A percentile compares a stretch with the other conserved stretches of the same genome.
Conservation (phyloP, 1,140 invertebrate genomes). For the Aradophagus sp. region DNA sequence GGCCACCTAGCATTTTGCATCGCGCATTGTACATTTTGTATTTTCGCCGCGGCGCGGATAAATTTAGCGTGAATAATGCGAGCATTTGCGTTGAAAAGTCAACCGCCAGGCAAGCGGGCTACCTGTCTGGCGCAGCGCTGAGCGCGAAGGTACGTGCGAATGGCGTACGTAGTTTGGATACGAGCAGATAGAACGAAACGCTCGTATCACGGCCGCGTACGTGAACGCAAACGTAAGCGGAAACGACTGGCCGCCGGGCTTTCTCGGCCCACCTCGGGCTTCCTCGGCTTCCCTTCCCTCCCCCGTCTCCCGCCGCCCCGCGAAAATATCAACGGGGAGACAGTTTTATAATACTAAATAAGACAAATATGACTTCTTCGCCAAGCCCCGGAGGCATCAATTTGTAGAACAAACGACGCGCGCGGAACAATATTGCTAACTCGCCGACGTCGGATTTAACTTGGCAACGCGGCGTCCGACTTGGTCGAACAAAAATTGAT, state of each 20-base stretch:
- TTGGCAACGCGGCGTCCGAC: too few species aligned
- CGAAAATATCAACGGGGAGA: constrained; percentile 22
- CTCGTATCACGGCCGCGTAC: constrained; percentile 37
- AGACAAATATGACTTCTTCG: constrained; percentile 32
- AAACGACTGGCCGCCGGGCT: constrained; percentile 24
- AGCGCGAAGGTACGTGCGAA: constrained; percentile 34
- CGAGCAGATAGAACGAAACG: constrained; percentile 39
- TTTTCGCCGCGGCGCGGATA: constrained; percentile 54
- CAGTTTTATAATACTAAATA: constrained; percentile 37
- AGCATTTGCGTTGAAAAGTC: constrained; percentile 57
- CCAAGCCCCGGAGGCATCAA: constrained; percentile 30
- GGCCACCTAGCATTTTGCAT: constrained; percentile 49
- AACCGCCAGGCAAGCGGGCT: constrained; percentile 28
- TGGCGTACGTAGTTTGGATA: constrained; percentile 24
- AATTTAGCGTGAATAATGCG: constrained; percentile 64
- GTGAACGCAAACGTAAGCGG: constrained; percentile 42
- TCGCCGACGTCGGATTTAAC: too few species aligned
- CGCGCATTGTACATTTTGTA: constrained; percentile 50
- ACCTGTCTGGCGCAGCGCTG: constrained; percentile 57
- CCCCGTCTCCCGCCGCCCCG: constrained; percentile 4
- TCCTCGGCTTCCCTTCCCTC: too few species aligned
- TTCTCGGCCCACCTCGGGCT: constrained; percentile 8
- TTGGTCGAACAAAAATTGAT: too few species aligned
- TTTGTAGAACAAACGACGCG: constrained; percentile 24
- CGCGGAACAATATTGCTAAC: constrained; percentile 21